Conservation (phyloP, 2,888 invertebrate genomes). For the Amitus sp. region DNA sequence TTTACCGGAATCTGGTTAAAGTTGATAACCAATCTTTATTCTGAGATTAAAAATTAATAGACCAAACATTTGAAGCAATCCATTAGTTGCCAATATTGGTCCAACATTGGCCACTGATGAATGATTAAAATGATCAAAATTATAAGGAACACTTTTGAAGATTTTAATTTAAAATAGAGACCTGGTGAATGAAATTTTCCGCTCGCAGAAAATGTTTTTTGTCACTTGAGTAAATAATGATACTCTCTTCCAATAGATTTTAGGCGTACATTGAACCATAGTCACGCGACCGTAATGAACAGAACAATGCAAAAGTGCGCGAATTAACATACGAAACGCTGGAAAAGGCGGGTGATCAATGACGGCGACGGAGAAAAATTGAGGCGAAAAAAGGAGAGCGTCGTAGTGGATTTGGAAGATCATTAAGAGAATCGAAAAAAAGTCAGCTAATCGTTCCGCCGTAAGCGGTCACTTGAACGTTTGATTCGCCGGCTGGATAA, state of each 20-base stretch:
- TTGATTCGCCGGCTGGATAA: conserved; percentile 38
- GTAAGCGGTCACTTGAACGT: conserved; percentile 20
- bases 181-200: neutral
- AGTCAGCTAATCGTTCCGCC: conserved; percentile 11
- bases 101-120: no score
- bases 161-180: neutral
- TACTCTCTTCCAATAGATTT: neutral
- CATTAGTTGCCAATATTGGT: no score
- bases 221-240: neutral
- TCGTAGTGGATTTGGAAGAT: conserved; percentile 10
- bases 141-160: neutral
- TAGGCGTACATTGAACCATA: conserved; percentile 26
- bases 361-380: conserved; percentile 19
- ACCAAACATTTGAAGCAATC: no score
- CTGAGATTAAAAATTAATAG: no score
- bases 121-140: no score
- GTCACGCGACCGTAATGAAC: conserved; percentile 35
- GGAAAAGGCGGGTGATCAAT: conserved; percentile 20
- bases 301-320: conserved; percentile 29
- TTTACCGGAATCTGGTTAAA: no score
- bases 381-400: conserved; percentile 13
- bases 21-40: no score
- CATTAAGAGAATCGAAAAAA: conserved; percentile 18
- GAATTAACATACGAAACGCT: conserved; percentile 29
- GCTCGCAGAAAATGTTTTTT: neutral